phyloP scores from a whole-genome alignment of 2,797 vertebrate species.

The Sciurus carolinensis region DNA sequence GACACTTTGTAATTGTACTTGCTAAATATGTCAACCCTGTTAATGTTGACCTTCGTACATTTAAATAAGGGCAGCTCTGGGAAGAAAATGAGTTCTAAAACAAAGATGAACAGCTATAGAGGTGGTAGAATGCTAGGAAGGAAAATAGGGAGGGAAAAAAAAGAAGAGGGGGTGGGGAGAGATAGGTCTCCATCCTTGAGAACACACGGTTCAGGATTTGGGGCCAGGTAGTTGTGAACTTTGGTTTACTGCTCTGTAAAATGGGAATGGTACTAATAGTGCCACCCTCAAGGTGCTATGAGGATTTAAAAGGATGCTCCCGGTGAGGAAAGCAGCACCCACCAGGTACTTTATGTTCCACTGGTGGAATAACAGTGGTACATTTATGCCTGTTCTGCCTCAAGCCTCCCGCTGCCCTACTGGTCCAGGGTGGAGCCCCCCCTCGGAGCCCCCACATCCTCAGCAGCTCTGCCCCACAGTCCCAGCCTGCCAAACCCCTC shows the following conservation, averaged over 20 bases:
- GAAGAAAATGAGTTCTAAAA: neutral
- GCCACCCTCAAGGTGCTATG: accelerated
- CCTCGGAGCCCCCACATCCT: neutral
- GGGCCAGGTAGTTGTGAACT: neutral
- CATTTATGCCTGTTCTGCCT: neutral
- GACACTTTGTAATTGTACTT: neutral
- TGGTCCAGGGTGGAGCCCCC: neutral
- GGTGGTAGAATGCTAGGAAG: accelerated
- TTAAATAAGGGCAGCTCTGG: accelerated
- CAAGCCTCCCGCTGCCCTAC: neutral
- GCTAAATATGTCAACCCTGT: neutral
- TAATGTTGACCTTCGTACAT: neutral
- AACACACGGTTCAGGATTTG: neutral
- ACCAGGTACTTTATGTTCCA: accelerated
- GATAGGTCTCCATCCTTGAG: neutral
- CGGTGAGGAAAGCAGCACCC: neutral
- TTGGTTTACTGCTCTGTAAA: slow-evolving; percentile 8
- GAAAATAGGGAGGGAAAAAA: neutral
- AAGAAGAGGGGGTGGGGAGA: too few relatives aligned
- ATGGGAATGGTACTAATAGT: accelerated
- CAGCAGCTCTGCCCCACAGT: neutral
- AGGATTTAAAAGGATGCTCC: neutral
- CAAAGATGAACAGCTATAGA: accelerated
- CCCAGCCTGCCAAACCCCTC: neutral
- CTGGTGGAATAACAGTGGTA: too few relatives aligned